Evolutionary conservation across 2,797 vertebrate species (phyloP).

Genomic region (Lindbergichthys nudifrons): DNA sequence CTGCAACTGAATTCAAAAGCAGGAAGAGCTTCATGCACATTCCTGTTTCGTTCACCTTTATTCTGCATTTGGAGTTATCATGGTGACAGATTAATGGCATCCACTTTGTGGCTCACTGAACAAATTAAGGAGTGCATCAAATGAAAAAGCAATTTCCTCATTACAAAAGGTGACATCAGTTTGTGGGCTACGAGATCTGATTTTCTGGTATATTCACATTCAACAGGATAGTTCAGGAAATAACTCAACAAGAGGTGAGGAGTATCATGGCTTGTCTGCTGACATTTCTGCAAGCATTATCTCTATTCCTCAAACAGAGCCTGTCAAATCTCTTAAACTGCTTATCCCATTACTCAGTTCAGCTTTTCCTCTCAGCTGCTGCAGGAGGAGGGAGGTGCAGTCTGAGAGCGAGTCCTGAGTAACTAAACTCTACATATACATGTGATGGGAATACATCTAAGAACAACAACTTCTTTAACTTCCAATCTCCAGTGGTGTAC

Average conservation of each 20-base stretch:
- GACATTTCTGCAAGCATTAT: constrained; percentile 39
- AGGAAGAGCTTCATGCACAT: constrained; percentile 18
- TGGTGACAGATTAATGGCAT: constrained; percentile 14
- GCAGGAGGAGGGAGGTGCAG: neutral
- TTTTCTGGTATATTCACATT: neutral
- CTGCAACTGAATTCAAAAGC: constrained; percentile 26
- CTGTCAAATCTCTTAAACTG: constrained; percentile 79
- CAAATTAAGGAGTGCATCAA: neutral
- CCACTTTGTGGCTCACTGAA: neutral
- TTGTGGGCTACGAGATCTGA: neutral
- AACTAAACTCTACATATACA: constrained; percentile 2
- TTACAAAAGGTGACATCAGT: constrained; percentile 2
- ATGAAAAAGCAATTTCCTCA: neutral
- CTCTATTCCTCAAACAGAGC: constrained; percentile 42
- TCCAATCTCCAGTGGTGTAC: neutral
- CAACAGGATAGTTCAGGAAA: neutral
- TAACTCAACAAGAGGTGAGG: constrained; percentile 1
- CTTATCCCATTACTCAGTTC: constrained; percentile 63
- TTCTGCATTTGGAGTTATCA: neutral
- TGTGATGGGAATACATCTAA: neutral
- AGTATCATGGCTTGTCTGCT: neutral
- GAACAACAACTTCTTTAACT: neutral
- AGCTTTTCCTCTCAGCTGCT: constrained; percentile 26
- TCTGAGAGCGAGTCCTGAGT: neutral
- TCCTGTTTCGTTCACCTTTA: neutral